Evolutionary conservation across 2,113 vertebrate species (phyloP).

Genomic region (Pipra filicauda): DNA sequence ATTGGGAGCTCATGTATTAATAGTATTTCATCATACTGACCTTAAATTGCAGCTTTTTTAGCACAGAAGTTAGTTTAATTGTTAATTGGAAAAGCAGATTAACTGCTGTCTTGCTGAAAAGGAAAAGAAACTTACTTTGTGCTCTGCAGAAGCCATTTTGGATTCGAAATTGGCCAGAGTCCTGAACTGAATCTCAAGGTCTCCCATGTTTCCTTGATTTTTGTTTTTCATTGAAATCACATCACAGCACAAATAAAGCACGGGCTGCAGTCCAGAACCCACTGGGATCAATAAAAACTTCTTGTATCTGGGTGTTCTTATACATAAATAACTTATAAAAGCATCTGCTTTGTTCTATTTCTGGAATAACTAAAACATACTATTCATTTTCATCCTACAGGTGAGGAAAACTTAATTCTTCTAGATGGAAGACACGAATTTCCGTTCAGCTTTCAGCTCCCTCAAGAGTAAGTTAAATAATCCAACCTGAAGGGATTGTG

Average conservation of each 20-base stretch:
- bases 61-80: neutral
- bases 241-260: slow-evolving; percentile 24
- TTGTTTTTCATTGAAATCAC: slow-evolving; percentile 16
- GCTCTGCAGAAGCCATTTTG: slow-evolving; percentile 35
- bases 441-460: slow-evolving; percentile 82
- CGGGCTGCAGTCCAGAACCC: slow-evolving; percentile 27
- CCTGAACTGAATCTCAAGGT: slow-evolving; percentile 24
- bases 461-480: slow-evolving; percentile 76
- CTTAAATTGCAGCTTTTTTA: neutral
- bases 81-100: neutral
- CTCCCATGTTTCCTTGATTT: slow-evolving; percentile 21
- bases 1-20: accelerated
- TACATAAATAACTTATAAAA: neutral
- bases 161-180: slow-evolving; percentile 22
- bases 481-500: neutral
- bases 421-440: slow-evolving; percentile 80
- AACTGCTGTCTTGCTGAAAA: neutral
- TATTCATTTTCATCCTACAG: slow-evolving; percentile 48
- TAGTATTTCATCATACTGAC: neutral
- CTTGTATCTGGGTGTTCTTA: neutral
- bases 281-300: slow-evolving; percentile 47
- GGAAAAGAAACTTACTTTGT: neutral
- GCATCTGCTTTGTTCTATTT: neutral
- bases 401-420: slow-evolving; percentile 69
- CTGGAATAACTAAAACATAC: slow-evolving; percentile 7